Percentiles rank a stretch among this genome's conserved stretches.
phyloP scores from a whole-genome alignment of 2,113 vertebrate species.

The Platysteira castanea region DNA sequence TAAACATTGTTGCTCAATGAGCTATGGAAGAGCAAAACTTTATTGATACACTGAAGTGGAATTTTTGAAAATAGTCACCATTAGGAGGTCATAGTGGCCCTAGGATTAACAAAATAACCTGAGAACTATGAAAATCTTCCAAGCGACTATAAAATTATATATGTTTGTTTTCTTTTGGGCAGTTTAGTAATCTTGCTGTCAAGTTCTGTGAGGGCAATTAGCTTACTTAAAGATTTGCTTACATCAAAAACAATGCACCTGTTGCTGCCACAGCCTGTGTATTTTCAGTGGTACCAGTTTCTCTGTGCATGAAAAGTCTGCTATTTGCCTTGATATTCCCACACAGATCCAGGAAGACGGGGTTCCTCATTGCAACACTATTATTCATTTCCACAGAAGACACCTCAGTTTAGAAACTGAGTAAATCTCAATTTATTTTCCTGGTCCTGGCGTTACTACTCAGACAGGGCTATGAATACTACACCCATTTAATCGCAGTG shows the following conservation, averaged over 20 bases:
- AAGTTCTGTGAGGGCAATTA: neutral
- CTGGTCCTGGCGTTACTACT: neutral
- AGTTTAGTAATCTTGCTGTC: neutral
- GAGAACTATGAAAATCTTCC: neutral
- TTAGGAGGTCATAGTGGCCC: neutral
- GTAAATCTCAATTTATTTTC: neutral
- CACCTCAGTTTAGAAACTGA: neutral
- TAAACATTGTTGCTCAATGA: neutral
- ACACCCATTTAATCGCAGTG: neutral
- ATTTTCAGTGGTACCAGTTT: neutral
- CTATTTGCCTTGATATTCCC: neutral
- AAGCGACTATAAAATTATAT: neutral
- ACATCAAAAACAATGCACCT: neutral
- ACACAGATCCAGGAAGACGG: neutral
- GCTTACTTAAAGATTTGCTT: neutral
- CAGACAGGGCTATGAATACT: neutral
- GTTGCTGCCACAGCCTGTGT: neutral
- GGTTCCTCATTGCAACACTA: neutral
- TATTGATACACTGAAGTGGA: neutral
- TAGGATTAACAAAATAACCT: neutral
- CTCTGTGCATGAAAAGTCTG: neutral
- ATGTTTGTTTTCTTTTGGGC: neutral
- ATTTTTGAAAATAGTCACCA: neutral
- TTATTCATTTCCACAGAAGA: neutral
- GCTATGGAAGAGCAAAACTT: neutral